Evolutionary conservation across 2,888 invertebrate species (phyloP).

Genomic region (Hemaris fuciformis): DNA sequence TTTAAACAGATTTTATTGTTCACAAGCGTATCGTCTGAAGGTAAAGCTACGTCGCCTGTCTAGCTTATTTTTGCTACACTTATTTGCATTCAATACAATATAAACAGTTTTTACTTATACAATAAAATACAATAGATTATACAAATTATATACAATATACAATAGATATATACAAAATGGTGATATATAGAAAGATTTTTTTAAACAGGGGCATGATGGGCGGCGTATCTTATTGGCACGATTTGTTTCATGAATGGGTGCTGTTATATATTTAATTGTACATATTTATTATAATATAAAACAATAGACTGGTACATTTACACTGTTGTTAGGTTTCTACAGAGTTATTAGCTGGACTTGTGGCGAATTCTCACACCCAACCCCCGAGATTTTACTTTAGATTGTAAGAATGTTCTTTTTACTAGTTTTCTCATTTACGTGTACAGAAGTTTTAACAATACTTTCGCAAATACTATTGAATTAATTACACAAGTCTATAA

Average conservation of each 20-base stretch:
- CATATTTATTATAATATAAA: constrained; percentile 79
- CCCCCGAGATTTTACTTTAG: neutral
- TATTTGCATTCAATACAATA: constrained; percentile 63
- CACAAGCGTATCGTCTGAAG: constrained; percentile 51
- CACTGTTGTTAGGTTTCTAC: constrained; percentile 79
- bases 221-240: constrained; percentile 51
- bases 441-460: neutral
- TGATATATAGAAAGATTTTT: constrained; percentile 63
- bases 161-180: constrained; percentile 63
- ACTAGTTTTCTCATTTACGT: neutral
- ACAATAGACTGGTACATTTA: constrained; percentile 81
- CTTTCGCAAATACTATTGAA: neutral
- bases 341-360: constrained; percentile 63
- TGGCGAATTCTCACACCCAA: constrained; percentile 33
- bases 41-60: constrained; percentile 58
- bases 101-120: constrained; percentile 46
- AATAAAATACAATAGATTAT: constrained; percentile 68
- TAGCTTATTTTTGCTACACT: constrained; percentile 75
- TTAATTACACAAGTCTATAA: neutral
- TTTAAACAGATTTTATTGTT: constrained; percentile 76
- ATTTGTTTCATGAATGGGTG: constrained; percentile 76
- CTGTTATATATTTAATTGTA: constrained; percentile 78
- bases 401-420: neutral
- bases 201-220: constrained; percentile 58
- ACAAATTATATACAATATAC: constrained; percentile 49